These are phyloP conservation scores for Ceratina australensis DNA, from an alignment of 1,140 invertebrate genomes.

Conservation along the genomic window DNA sequence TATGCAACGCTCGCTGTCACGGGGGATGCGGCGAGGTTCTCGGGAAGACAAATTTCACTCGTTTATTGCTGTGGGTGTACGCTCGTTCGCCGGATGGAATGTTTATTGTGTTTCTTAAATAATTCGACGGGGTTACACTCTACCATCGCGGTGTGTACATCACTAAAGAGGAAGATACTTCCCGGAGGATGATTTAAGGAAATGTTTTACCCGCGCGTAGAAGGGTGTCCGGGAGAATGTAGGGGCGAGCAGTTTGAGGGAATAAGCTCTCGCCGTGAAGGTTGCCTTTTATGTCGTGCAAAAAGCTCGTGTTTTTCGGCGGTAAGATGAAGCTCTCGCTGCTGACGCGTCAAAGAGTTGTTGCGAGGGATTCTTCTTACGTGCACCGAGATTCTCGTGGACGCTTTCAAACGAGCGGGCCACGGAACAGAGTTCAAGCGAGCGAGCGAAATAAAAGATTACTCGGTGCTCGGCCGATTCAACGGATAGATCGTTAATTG, in stretches of 20 bases:
- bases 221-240: not conserved
- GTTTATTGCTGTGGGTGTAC: conserved; percentile 17
- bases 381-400: not conserved
- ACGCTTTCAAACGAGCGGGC: not conserved
- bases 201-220: not conserved
- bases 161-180: no score
- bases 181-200: not conserved
- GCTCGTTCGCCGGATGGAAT: not conserved
- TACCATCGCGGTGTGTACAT: not conserved
- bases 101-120: conserved; percentile 16
- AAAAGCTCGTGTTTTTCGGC: conserved; percentile 1
- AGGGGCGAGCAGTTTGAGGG: not conserved
- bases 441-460: not conserved
- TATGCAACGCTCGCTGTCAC: not conserved
- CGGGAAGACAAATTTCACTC: conserved; percentile 10
- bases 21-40: not conserved
- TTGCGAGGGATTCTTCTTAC: no score
- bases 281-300: not conserved
- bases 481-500: conserved; percentile 34
- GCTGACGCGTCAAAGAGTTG: not conserved
- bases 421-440: not conserved
- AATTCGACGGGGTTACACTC: not conserved
- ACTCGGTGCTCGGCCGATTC: not conserved
- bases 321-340: not conserved
- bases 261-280: not conserved